Conservation (phyloP, 2,888 invertebrate species). For the Acrobasis suavella region DNA sequence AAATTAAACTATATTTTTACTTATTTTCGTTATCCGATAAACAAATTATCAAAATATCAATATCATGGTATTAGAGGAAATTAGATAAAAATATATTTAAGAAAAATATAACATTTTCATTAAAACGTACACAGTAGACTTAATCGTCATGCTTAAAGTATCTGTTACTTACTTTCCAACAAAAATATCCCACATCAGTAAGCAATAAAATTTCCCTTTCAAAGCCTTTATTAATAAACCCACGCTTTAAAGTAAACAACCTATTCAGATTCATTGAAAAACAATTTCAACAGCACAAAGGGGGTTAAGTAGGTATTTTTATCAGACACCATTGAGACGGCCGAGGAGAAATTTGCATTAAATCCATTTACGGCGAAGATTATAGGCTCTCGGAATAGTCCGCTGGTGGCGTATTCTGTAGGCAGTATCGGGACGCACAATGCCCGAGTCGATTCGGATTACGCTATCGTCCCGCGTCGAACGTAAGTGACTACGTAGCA, state of each 20-base stretch:
- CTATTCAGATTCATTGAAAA: slow-evolving; percentile 46
- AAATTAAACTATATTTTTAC: no score
- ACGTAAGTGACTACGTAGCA: slow-evolving; percentile 68
- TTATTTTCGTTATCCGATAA: no score
- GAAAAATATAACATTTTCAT: no score
- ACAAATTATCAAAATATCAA: no score
- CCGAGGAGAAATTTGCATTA: slow-evolving; percentile 68
- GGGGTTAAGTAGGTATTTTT: slow-evolving; percentile 58
- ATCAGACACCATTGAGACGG: slow-evolving; percentile 61
- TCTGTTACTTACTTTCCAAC: no score
- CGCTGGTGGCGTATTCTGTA: slow-evolving; percentile 54
- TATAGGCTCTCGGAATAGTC: slow-evolving; percentile 64
- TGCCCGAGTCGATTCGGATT: slow-evolving; percentile 69
- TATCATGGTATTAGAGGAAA: no score
- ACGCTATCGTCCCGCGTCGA: slow-evolving; percentile 65
- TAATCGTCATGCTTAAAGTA: no score
- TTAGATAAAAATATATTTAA: no score
- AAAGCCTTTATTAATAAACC: slow-evolving; percentile 3
- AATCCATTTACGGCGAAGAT: slow-evolving; percentile 72
- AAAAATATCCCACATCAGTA: not conserved
- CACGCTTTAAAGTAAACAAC: slow-evolving; percentile 26
- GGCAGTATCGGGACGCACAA: slow-evolving; percentile 64
- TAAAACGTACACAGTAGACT: no score
- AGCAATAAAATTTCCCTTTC: not conserved
- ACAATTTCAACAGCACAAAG: slow-evolving; percentile 60